Base-by-base conservation (phyloP, 2,797 vertebrate genomes). In the Phaenicophaeus curvirostris region DNA sequence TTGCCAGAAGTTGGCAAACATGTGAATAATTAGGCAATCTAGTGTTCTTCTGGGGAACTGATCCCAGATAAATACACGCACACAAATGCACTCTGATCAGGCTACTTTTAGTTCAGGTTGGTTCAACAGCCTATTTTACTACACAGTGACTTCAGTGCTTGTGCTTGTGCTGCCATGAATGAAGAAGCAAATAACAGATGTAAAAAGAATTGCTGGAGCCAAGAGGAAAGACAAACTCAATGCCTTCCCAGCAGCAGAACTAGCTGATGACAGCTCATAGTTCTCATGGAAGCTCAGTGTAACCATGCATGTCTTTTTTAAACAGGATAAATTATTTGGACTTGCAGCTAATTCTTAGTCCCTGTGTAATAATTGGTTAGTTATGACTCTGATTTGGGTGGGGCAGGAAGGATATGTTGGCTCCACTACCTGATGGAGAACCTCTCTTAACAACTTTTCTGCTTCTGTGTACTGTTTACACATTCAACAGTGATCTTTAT, bases 371-470 rank as follows among this genome's bases (percentile, higher is more conserved):
- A 66, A 41, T 7, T 62, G 20, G 14, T 21, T 12, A 42, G 0
- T 37, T 39, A 14, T 4, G 13, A 30, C 18, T 71, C n/a, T 86
- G 13, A 21, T 68, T 81, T 82, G 28, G 35, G 16, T 39, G 39
- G 39, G 39, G 39, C 39, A 39, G 39, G 21, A 3, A 12, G 5
- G 2, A 1, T 1, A 1, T 39, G 8, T 58, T 69, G 20, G 5
- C 9, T 51, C 7, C 27, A 1, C 5, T 12, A 14, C 3, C 5
- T 5, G 6, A 1, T 11, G 15, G 12, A 77, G 17, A 58, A 4
- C 6, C 5, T 25, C 5, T 21, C 37, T 46, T 37, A 46, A 30
- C 15, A 71, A 6, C 5, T 3, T 7, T 3, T 44, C 25, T 62
- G n/a, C 14, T 66, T 62, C 16, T n/a, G 11, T 30, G 10, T 7